Percentiles rank a stretch among this genome's conserved stretches.
Conservation (phyloP, 2,888 invertebrate genomes). For the Germaria angustata region DNA sequence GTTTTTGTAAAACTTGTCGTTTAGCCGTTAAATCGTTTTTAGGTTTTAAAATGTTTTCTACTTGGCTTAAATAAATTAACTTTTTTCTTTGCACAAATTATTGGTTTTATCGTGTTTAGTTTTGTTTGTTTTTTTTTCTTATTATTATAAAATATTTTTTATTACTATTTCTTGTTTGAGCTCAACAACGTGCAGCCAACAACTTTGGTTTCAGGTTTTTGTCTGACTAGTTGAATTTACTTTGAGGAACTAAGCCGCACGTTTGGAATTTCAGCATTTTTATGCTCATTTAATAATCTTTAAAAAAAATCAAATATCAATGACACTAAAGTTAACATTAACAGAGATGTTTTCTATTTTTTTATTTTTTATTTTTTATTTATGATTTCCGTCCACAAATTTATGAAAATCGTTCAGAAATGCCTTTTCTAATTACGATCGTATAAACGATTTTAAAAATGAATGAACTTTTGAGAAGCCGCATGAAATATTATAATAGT, state of each 20-base stretch:
- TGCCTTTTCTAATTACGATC: too few relatives aligned
- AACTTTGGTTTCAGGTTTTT: slow-evolving; percentile 65
- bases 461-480: too few relatives aligned
- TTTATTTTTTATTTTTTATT: not conserved
- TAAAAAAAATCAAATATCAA: slow-evolving; percentile 10
- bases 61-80: slow-evolving; percentile 36
- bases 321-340: not conserved
- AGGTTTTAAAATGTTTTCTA: slow-evolving; percentile 23
- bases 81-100: slow-evolving; percentile 14
- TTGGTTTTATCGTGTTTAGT: slow-evolving; percentile 16
- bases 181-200: slow-evolving; percentile 57
- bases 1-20: slow-evolving; percentile 52
- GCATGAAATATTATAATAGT: too few relatives aligned
- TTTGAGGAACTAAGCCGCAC: slow-evolving; percentile 78
- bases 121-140: not conserved
- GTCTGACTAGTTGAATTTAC: slow-evolving; percentile 77
- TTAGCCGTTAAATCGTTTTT: slow-evolving; percentile 49
- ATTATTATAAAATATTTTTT: not conserved
- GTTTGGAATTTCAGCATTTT: slow-evolving; percentile 73
- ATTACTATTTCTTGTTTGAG: slow-evolving; percentile 36
- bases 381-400: not conserved
- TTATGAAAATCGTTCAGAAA: not conserved
- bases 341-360: not conserved
- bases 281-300: slow-evolving; percentile 67
- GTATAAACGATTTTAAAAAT: too few relatives aligned